phyloP scores from a whole-genome alignment of 2,888 invertebrate species.

The Ophioninae sp. region DNA sequence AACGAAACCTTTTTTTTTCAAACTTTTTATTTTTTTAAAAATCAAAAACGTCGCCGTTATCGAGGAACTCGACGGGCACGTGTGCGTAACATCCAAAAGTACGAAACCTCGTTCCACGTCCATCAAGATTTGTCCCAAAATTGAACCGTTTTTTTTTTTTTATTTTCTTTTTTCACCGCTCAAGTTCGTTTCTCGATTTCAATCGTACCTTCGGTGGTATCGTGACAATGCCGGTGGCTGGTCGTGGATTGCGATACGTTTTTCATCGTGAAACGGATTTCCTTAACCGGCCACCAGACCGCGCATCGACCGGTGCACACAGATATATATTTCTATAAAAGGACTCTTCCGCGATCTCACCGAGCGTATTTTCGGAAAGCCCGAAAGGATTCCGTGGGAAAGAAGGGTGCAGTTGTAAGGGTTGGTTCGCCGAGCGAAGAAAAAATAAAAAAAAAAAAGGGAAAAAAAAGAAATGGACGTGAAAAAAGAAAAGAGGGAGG shows the following conservation, averaged over 20 bases:
- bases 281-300: constrained; percentile 59
- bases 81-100: constrained; percentile 20
- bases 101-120: constrained; percentile 69
- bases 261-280: constrained; percentile 63
- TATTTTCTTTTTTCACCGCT: neutral
- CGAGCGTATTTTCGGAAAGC: constrained; percentile 74
- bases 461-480: constrained; percentile 59
- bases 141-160: constrained; percentile 32
- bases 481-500: constrained; percentile 48
- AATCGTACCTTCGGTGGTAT: constrained; percentile 38
- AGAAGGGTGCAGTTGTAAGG: constrained; percentile 74
- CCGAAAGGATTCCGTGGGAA: constrained; percentile 80
- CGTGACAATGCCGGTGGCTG: constrained; percentile 65
- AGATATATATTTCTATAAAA: constrained; percentile 25
- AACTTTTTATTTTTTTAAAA: no score
- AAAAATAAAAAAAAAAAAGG: constrained; percentile 25
- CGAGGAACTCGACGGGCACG: constrained; percentile 1
- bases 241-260: constrained; percentile 34
- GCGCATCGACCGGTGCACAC: neutral
- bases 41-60: constrained; percentile 17
- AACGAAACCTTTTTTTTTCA: no score
- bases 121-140: constrained; percentile 73
- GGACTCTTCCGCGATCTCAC: constrained; percentile 50
- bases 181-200: constrained; percentile 38
- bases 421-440: constrained; percentile 72